Conservation (phyloP, 2,888 invertebrate species). For the Luperina nickerlii region DNA sequence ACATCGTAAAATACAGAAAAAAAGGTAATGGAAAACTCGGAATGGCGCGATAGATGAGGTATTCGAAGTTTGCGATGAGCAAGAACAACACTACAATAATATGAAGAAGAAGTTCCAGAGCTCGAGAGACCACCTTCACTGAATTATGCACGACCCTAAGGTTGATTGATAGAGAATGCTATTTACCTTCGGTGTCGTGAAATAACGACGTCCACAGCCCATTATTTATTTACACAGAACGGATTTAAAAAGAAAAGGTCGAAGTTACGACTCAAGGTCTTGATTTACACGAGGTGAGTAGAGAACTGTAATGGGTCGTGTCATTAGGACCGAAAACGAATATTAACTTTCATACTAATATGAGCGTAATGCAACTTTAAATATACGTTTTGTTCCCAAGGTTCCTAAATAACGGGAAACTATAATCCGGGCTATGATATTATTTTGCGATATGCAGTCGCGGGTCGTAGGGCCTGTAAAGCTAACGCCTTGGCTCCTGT, state of each 20-base stretch:
- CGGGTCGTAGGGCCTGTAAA: slow-evolving; percentile 74
- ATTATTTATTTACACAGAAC: slow-evolving; percentile 62
- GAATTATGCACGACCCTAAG: slow-evolving; percentile 64
- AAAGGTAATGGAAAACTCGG: slow-evolving; percentile 48
- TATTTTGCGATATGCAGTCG: slow-evolving; percentile 66
- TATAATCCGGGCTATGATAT: slow-evolving; percentile 54
- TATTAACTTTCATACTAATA: slow-evolving; percentile 43
- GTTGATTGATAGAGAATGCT: slow-evolving; percentile 67
- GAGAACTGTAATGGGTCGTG: slow-evolving; percentile 41
- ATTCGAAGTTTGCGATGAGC: slow-evolving; percentile 59
- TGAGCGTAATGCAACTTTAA: slow-evolving; percentile 63
- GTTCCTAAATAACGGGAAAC: slow-evolving; percentile 49
- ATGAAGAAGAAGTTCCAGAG: slow-evolving; percentile 50
- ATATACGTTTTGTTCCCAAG: slow-evolving; percentile 49
- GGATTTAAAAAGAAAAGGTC: slow-evolving; percentile 59
- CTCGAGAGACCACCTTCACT: slow-evolving; percentile 46
- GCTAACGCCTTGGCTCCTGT: slow-evolving; percentile 71
- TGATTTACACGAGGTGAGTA: slow-evolving; percentile 34
- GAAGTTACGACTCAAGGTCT: slow-evolving; percentile 26
- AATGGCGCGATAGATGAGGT: slow-evolving; percentile 58
- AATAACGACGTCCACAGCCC: slow-evolving; percentile 62
- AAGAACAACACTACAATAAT: slow-evolving; percentile 65
- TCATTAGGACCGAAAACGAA: slow-evolving; percentile 52
- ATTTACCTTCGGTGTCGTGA: slow-evolving; percentile 63
- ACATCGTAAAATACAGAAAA: slow-evolving; percentile 58